Percentiles rank a stretch among this genome's conserved stretches.
These are phyloP conservation scores for Apantesis nais DNA, from an alignment of 2,888 invertebrate species.

Conservation along the genomic window DNA sequence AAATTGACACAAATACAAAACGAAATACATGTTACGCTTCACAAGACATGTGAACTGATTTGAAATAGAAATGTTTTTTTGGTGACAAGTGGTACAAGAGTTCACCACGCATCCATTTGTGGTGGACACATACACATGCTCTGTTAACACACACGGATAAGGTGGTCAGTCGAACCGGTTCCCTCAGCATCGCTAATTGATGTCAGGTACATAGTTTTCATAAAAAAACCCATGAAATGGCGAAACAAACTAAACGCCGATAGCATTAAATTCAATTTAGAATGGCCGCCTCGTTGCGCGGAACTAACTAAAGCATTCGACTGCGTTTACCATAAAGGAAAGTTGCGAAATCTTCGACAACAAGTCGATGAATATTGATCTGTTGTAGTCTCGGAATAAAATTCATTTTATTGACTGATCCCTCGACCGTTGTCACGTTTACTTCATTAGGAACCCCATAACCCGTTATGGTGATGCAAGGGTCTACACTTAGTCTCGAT, in stretches of 20 bases:
- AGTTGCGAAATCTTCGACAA: constrained; percentile 62
- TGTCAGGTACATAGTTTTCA: constrained; percentile 64
- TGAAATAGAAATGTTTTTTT: constrained; percentile 52
- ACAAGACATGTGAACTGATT: constrained; percentile 45
- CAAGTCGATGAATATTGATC: constrained; percentile 75
- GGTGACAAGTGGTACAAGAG: constrained; percentile 55
- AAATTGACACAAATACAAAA: constrained; percentile 18
- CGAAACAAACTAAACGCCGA: constrained; percentile 54
- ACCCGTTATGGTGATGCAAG: constrained; percentile 67
- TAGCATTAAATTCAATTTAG: constrained; percentile 64
- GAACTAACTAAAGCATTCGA: constrained; percentile 69
- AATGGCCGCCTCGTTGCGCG: constrained; percentile 50
- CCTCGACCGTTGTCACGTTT: constrained; percentile 75
- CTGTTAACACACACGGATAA: constrained; percentile 61
- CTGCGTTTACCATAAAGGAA: constrained; percentile 63
- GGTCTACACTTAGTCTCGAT: constrained; percentile 53
- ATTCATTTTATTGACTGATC: constrained; percentile 81
- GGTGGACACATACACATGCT: constrained; percentile 49
- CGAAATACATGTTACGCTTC: constrained; percentile 21
- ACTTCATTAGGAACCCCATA: constrained; percentile 68
- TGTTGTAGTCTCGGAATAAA: constrained; percentile 76
- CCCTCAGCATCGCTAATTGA: constrained; percentile 75
- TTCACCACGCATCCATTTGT: constrained; percentile 54
- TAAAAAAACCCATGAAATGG: constrained; percentile 48
- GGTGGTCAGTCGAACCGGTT: constrained; percentile 72